phyloP scores from a whole-genome alignment of 2,888 invertebrate species.

The Dendrolimus houi region DNA sequence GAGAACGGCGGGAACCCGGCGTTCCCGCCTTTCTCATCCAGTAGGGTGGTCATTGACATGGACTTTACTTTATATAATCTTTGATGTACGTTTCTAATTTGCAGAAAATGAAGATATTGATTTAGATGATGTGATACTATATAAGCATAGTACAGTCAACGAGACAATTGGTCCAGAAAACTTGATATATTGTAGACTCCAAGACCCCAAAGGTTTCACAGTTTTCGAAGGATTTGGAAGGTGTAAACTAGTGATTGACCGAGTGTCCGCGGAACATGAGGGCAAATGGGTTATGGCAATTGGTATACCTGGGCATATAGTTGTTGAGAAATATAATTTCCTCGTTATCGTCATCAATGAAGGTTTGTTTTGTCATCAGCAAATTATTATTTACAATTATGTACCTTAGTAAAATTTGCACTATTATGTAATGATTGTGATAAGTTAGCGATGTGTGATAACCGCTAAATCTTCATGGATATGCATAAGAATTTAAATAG shows the following conservation, averaged over 20 bases:
- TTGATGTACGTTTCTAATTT: neutral
- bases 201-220: conserved; percentile 20
- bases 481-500: no score
- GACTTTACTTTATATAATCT: neutral
- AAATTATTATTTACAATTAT: no score
- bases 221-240: conserved; percentile 46
- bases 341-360: conserved; percentile 25
- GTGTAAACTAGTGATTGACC: conserved; percentile 37
- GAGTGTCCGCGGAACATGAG: conserved; percentile 28
- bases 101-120: neutral
- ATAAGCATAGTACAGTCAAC: conserved; percentile 25
- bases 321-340: conserved; percentile 25
- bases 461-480: no score
- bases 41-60: neutral
- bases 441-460: no score
- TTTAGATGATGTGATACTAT: neutral
- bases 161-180: conserved; percentile 37
- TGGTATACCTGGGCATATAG: conserved; percentile 32
- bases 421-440: no score
- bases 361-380: conserved; percentile 20
- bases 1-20: no score
- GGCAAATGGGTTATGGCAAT: conserved; percentile 45
- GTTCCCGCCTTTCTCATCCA: no score
- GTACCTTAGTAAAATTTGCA: no score
- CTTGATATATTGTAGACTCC: conserved; percentile 44